These are phyloP conservation scores for Thaumatotibia leucotreta DNA, from an alignment of 1,140 invertebrate genomes.

Conservation along the genomic window DNA sequence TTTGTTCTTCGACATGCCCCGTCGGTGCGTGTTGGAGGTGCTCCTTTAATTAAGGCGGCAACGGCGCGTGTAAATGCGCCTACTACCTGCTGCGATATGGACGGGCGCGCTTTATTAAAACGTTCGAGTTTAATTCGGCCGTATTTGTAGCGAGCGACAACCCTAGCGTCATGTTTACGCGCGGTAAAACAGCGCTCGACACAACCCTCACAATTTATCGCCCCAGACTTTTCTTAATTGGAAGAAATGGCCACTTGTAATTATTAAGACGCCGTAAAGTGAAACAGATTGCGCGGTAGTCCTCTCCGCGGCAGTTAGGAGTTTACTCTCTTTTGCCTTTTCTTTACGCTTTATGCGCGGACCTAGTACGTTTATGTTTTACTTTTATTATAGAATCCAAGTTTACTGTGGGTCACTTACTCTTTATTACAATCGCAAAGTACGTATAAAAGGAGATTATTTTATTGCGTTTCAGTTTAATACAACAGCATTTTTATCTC, in stretches of 20 bases:
- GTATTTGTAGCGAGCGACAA: conserved; percentile 41
- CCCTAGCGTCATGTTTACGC: conserved; percentile 57
- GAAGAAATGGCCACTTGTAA: conserved; percentile 76
- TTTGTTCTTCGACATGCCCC: conserved; percentile 57
- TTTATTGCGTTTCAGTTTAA: not conserved
- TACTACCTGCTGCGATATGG: conserved; percentile 43
- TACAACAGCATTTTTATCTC: not conserved
- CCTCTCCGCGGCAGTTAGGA: conserved; percentile 22
- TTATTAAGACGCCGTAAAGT: conserved; percentile 75
- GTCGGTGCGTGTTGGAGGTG: conserved; percentile 51
- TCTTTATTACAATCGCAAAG: not conserved
- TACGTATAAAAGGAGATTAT: not conserved
- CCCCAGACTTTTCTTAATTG: conserved; percentile 74
- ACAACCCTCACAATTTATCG: conserved; percentile 72
- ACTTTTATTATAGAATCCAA: not conserved
- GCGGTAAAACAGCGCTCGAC: conserved; percentile 37
- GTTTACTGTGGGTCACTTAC: not conserved
- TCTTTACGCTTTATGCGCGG: not conserved
- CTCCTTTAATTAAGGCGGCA: conserved; percentile 58
- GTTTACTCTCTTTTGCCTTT: conserved; percentile 9
- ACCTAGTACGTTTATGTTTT: not conserved
- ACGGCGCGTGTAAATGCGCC: conserved; percentile 49
- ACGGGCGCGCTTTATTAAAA: conserved; percentile 50
- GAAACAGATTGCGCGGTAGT: conserved; percentile 70
- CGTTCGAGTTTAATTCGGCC: conserved; percentile 44